Conservation (phyloP, 2,113 vertebrate genomes). For the Tragelaphus buxtoni region DNA sequence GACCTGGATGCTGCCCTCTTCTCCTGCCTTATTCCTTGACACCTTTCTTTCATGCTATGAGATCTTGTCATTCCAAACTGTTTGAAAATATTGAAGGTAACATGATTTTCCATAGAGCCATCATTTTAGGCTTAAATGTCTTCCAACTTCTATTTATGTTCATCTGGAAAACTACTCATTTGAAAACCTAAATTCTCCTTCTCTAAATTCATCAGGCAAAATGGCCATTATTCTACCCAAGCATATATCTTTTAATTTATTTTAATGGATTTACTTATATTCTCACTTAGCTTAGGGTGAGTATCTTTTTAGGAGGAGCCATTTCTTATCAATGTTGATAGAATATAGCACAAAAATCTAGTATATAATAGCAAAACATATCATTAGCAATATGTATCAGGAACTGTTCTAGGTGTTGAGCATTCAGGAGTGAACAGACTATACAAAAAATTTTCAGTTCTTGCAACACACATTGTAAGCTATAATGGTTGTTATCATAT, state of each 20-base stretch:
- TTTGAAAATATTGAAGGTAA: background rate
- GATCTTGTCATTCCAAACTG: background rate
- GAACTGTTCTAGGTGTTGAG: background rate
- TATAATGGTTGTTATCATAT: background rate
- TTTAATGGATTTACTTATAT: background rate
- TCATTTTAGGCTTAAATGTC: background rate
- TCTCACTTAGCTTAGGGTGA: background rate
- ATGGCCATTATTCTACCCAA: background rate
- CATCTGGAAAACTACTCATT: background rate
- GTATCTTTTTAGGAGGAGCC: background rate
- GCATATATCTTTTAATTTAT: background rate
- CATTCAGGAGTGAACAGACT: background rate
- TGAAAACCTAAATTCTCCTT: background rate
- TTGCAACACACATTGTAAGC: background rate
- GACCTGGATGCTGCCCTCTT: background rate
- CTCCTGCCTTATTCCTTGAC: background rate
- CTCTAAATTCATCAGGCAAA: background rate
- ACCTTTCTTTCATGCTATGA: background rate
- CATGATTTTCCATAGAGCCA: background rate
- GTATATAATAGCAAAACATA: background rate
- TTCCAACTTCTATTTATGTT: background rate
- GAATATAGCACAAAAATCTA: background rate
- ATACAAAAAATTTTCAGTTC: background rate
- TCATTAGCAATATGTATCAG: background rate
- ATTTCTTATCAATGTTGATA: background rate